Conservation (phyloP, 2,113 vertebrate species). For the Ornithorhynchus anatinus region DNA sequence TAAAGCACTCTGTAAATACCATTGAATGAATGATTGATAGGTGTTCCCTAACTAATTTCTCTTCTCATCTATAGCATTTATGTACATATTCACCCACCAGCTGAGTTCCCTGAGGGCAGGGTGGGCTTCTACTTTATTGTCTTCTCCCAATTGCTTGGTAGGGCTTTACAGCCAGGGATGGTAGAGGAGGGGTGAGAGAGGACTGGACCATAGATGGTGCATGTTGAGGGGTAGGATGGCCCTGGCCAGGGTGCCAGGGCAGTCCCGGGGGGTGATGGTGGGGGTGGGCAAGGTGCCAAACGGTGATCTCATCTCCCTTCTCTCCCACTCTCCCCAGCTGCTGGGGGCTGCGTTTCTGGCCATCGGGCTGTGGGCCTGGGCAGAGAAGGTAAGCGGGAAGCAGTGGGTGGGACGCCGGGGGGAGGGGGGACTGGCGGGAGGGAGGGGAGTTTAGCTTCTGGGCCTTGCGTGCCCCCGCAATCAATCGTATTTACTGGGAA, state of each 20-base stretch:
- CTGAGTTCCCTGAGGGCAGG: too few species aligned
- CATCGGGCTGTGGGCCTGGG: constrained; percentile 92
- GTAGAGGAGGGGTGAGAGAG: background rate
- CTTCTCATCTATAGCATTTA: too few species aligned
- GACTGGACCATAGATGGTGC: background rate
- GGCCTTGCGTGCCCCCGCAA: too few species aligned
- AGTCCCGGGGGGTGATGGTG: background rate
- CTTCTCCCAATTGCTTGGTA: too few species aligned
- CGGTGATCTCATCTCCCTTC: background rate
- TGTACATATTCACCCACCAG: too few species aligned
- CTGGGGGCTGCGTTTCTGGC: constrained; percentile 87
- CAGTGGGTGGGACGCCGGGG: background rate
- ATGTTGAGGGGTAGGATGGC: background rate
- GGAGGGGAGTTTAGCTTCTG: too few species aligned
- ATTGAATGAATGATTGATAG: too few species aligned
- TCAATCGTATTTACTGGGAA: too few species aligned
- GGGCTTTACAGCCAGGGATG: too few species aligned
- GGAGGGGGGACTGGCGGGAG: background rate
- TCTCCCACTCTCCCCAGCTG: constrained; percentile 71
- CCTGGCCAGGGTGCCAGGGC: background rate
- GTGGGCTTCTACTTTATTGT: too few species aligned
- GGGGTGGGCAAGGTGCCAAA: background rate
- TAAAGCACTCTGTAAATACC: too few species aligned
- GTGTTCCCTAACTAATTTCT: too few species aligned
- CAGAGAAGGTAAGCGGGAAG: constrained; percentile 83